Evolutionary conservation across 2,113 vertebrate genomes (phyloP).

Genomic region (Puntigrus tetrazona): DNA sequence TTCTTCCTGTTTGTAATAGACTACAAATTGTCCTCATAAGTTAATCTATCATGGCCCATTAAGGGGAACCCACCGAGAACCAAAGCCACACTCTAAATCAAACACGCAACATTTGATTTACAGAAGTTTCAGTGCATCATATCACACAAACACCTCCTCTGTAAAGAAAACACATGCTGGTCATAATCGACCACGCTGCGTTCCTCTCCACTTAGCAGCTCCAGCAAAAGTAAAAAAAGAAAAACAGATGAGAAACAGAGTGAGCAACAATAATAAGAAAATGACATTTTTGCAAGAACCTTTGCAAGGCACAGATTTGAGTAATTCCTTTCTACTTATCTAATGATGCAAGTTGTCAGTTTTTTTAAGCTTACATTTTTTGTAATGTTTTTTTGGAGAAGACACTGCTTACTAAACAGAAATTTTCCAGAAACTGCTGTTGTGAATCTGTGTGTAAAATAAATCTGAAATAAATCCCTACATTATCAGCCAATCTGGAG

Average conservation of each 20-base stretch:
- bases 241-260: constrained; percentile 29
- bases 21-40: constrained; percentile 46
- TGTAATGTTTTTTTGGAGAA: not conserved
- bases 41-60: constrained; percentile 55
- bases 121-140: constrained; percentile 56
- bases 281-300: not conserved
- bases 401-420: constrained; percentile 3
- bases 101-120: constrained; percentile 48
- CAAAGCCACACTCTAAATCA: constrained; percentile 60
- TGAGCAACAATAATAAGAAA: constrained; percentile 23
- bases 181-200: constrained; percentile 24
- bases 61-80: constrained; percentile 39
- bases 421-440: not conserved
- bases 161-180: constrained; percentile 55
- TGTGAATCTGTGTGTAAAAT: constrained; percentile 6
- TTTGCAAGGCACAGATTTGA: not conserved
- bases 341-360: not conserved
- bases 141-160: constrained; percentile 54
- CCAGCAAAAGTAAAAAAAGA: constrained; percentile 14
- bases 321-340: not conserved
- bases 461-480: constrained; percentile 45
- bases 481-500: constrained; percentile 48
- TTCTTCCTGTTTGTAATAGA: constrained; percentile 47
- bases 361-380: not conserved
- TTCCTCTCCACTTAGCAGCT: constrained; percentile 28